Percentiles rank a stretch among this genome's conserved stretches.
These are phyloP conservation scores for Boulengeromyrus knoepffleri DNA, from an alignment of 2,113 vertebrate genomes.

Conservation along the genomic window DNA sequence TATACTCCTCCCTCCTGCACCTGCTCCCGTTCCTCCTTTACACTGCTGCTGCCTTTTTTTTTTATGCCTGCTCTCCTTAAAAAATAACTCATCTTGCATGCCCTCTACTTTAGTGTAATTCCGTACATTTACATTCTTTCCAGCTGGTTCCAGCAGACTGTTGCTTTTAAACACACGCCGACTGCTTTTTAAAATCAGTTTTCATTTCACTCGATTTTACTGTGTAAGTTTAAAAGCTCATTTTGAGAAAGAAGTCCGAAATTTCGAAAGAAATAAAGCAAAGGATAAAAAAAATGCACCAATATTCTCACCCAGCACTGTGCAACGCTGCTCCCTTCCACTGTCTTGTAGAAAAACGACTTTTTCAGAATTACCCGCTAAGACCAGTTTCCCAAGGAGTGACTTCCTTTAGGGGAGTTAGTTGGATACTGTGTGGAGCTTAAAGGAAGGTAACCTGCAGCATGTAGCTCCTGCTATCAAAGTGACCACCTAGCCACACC, in stretches of 20 bases:
- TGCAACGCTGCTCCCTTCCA: not conserved
- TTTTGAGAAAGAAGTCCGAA: not conserved
- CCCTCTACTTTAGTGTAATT: not conserved
- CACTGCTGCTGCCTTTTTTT: not conserved
- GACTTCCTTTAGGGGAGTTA: not conserved
- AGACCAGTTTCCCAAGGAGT: not conserved
- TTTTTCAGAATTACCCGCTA: not conserved
- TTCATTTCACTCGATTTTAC: not conserved
- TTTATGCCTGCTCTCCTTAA: not conserved
- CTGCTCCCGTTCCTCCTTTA: slow-evolving; percentile 15
- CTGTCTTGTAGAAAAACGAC: not conserved
- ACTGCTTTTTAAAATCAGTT: not conserved
- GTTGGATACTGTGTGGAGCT: not conserved
- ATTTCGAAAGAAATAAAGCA: not conserved
- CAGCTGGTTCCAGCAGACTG: not conserved
- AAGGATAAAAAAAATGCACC: not conserved
- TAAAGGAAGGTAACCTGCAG: not conserved
- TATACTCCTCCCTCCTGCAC: slow-evolving; percentile 7
- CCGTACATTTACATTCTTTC: not conserved
- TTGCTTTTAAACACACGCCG: not conserved
- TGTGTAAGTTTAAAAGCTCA: not conserved
- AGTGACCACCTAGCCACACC: not conserved
- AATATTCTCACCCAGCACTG: not conserved
- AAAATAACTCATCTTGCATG: not conserved
- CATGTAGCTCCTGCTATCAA: not conserved